Evolutionary conservation across 2,888 invertebrate genomes (phyloP).

Genomic region (Uropetala carovei): DNA sequence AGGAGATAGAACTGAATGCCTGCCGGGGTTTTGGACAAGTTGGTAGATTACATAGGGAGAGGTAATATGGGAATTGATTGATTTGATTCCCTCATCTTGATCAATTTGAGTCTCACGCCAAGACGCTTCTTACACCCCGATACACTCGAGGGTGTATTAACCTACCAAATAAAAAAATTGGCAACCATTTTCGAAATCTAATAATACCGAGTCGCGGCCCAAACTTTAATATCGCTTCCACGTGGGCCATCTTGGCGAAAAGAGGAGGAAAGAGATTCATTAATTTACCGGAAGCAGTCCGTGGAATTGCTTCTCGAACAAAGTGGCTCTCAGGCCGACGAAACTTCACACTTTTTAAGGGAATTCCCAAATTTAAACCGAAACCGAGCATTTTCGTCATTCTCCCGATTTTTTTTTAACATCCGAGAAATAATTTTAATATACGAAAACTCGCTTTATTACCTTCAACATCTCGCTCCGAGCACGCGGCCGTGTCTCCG

Average conservation of each 20-base stretch:
- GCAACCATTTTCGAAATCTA: not conserved
- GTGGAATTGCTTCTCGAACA: no score
- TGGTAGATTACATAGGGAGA: not conserved
- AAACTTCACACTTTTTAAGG: no score
- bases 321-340: no score
- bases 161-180: not conserved
- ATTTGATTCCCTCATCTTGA: not conserved
- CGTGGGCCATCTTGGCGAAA: not conserved
- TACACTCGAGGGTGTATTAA: not conserved
- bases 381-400: no score
- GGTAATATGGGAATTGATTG: not conserved
- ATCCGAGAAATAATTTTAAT: no score
- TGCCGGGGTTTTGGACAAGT: slow-evolving; percentile 7
- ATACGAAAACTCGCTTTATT: no score
- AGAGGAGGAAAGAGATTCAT: no score
- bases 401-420: no score
- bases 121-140: not conserved
- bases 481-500: no score
- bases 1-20: not conserved
- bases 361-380: no score
- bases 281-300: no score
- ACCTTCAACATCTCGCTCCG: no score
- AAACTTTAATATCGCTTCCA: not conserved
- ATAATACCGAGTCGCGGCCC: not conserved
- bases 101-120: not conserved